A percentile compares a stretch with the other conserved stretches of the same genome.
These are phyloP conservation scores for Calliphora vomitoria DNA, from an alignment of 2,888 invertebrate species.

Conservation along the genomic window DNA sequence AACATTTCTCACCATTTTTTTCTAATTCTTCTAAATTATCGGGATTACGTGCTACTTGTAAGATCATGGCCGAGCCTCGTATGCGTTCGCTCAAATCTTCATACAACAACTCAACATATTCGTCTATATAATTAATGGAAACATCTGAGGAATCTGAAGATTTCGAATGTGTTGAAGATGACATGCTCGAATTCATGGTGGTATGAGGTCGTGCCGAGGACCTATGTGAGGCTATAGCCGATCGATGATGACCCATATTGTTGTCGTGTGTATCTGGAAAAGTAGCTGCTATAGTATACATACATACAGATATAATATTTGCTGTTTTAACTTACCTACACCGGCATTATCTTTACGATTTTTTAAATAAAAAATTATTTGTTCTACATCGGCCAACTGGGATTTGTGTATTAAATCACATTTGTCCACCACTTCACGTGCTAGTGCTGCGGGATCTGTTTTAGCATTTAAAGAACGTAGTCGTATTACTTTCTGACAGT, in stretches of 20 bases:
- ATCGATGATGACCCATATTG: slow-evolving; percentile 74
- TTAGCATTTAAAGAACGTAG: slow-evolving; percentile 91
- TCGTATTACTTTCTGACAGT: slow-evolving; percentile 93
- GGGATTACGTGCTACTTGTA: slow-evolving; percentile 96
- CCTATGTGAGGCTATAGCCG: slow-evolving; percentile 79
- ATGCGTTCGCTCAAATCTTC: slow-evolving; percentile 97
- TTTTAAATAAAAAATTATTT: slow-evolving; percentile 93
- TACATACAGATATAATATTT: no score
- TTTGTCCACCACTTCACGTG: slow-evolving; percentile 93
- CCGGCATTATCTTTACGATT: slow-evolving; percentile 88
- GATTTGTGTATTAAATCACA: slow-evolving; percentile 94
- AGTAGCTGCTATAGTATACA: background rate
- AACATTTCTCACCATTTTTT: slow-evolving; percentile 91
- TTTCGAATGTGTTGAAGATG: slow-evolving; percentile 73
- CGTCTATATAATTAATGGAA: slow-evolving; percentile 93
- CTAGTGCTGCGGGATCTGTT: slow-evolving; percentile 91
- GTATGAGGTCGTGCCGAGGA: slow-evolving; percentile 76
- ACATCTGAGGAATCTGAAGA: slow-evolving; percentile 85
- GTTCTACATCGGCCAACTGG: slow-evolving; percentile 93
- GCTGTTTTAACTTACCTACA: slow-evolving; percentile 77
- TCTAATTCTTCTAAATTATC: slow-evolving; percentile 97
- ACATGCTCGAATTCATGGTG: slow-evolving; percentile 82
- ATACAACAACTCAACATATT: slow-evolving; percentile 97
- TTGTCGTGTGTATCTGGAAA: slow-evolving; percentile 60
- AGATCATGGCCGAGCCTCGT: slow-evolving; percentile 94